Percentiles rank a stretch among this genome's conserved stretches.
phyloP scores from a whole-genome alignment of 2,797 vertebrate species.

The Enteromius argenteus region DNA sequence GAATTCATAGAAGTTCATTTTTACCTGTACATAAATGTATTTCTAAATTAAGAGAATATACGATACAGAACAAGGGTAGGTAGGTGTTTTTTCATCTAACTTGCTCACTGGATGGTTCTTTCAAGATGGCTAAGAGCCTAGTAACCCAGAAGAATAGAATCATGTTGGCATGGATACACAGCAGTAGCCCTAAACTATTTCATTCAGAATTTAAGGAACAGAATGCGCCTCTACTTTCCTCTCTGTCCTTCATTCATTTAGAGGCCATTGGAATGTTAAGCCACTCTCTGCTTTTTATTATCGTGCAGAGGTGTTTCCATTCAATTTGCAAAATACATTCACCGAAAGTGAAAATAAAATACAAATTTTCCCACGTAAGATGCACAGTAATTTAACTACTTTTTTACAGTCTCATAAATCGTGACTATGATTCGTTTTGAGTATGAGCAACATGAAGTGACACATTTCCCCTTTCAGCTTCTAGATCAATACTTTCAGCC shows the following conservation, averaged over 20 bases:
- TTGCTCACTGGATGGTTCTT: slow-evolving; percentile 16
- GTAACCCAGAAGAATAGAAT: slow-evolving; percentile 37
- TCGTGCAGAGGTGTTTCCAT: not conserved
- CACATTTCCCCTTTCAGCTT: not conserved
- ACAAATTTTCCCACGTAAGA: not conserved
- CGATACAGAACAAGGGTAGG: not conserved
- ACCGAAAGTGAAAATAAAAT: not conserved
- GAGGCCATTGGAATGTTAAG: slow-evolving; percentile 52
- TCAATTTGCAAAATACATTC: not conserved
- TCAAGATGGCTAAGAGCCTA: slow-evolving; percentile 22
- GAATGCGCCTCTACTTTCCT: slow-evolving; percentile 32
- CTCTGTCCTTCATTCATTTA: slow-evolving; percentile 43
- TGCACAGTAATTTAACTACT: not conserved
- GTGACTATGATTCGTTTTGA: not conserved
- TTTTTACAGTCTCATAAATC: not conserved
- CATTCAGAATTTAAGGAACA: slow-evolving; percentile 51
- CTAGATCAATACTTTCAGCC: not conserved
- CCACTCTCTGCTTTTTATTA: slow-evolving; percentile 14
- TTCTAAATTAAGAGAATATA: not conserved
- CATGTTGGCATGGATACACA: slow-evolving; percentile 59
- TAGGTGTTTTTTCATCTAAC: not conserved
- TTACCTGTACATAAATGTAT: not conserved
- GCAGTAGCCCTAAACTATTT: slow-evolving; percentile 51
- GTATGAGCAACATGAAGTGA: not conserved
- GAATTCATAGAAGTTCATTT: not conserved